phyloP scores from a whole-genome alignment of 2,888 invertebrate genomes.

The Anagyrus pseudococci region DNA sequence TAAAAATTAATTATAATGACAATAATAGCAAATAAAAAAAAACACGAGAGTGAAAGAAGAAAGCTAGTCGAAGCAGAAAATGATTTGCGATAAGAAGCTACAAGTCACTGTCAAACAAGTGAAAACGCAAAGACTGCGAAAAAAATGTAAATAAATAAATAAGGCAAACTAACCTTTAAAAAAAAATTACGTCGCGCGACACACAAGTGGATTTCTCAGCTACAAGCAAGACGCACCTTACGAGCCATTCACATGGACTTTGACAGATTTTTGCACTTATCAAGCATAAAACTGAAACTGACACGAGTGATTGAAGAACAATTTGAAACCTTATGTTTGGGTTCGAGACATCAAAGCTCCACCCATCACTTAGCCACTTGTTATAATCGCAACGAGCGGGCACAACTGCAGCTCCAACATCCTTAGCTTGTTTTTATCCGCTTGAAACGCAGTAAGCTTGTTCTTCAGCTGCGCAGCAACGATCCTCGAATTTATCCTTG shows the following conservation, averaged over 20 bases:
- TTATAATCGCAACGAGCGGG: conserved; percentile 9
- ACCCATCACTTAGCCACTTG: conserved; percentile 37
- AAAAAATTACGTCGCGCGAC: conserved; percentile 34
- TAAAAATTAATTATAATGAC: no score
- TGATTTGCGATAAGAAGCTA: no score
- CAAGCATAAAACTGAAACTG: not conserved
- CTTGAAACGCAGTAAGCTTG: no score
- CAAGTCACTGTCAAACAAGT: no score
- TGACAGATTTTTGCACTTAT: conserved; percentile 9
- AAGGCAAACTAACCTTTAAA: conserved; percentile 34
- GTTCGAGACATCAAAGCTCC: conserved; percentile 28
- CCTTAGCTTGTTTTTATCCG: no score
- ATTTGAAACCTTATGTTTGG: conserved; percentile 4
- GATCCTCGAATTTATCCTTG: no score
- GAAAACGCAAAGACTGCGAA: no score
- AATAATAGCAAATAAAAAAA: no score
- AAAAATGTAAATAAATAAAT: conserved; percentile 2
- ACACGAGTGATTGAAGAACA: not conserved
- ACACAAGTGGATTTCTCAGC: conserved; percentile 20
- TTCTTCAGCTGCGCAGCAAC: no score
- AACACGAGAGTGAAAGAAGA: no score
- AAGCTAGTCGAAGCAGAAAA: no score
- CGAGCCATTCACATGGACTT: conserved; percentile 35
- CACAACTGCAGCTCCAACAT: not conserved
- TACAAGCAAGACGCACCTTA: conserved; percentile 6